Evolutionary conservation across 2,797 vertebrate genomes (phyloP).

Genomic region (Phrynocephalus vlangalii): DNA sequence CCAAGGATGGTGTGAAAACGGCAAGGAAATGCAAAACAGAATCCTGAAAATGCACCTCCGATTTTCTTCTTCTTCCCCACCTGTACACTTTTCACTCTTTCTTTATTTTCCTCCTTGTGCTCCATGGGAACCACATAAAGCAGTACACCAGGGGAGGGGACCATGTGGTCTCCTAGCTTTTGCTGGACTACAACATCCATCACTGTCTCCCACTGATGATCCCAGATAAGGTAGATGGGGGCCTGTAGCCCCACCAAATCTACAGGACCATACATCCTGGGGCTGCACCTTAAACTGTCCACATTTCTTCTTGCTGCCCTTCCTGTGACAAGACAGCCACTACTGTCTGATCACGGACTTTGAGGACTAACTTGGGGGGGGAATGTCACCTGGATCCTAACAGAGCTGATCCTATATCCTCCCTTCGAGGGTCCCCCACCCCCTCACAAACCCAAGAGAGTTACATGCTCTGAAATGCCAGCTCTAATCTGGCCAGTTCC

Average conservation of each 20-base stretch:
- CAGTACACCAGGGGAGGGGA: not conserved
- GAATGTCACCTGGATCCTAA: too few relatives aligned
- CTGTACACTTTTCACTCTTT: not conserved
- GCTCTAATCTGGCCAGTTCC: conserved; percentile 52
- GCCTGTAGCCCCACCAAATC: not conserved
- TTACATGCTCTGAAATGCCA: conserved; percentile 60
- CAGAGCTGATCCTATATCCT: conserved; percentile 43
- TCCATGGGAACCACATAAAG: too few relatives aligned
- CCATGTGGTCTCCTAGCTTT: not conserved
- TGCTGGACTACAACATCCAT: not conserved
- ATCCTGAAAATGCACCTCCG: not conserved
- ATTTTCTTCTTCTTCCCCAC: too few relatives aligned
- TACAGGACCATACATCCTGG: not conserved
- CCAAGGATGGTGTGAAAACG: not conserved
- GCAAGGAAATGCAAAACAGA: not conserved
- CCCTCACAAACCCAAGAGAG: conserved; percentile 43
- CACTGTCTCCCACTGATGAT: not conserved
- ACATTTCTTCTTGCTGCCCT: too few relatives aligned
- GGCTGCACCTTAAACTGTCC: too few relatives aligned
- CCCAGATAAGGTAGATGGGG: not conserved
- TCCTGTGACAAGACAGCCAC: too few relatives aligned
- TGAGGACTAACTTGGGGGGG: conserved; percentile 23
- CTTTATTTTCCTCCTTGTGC: not conserved
- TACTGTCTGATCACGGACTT: not conserved
- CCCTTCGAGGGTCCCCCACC: conserved; percentile 10